Conservation (phyloP, 2,888 invertebrate species). For the Keiferia lycopersicella region DNA sequence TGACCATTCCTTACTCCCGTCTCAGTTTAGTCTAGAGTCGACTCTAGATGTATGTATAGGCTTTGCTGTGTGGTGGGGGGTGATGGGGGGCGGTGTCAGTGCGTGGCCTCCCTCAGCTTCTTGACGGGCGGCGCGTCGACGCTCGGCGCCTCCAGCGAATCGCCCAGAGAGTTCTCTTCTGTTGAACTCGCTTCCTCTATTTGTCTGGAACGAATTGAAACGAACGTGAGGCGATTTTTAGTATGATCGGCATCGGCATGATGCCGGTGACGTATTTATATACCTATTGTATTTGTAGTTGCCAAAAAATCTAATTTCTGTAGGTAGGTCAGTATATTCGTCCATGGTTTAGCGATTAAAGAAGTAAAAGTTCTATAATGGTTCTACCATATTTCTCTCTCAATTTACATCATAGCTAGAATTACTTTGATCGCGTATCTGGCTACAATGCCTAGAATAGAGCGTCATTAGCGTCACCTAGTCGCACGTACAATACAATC, state of each 20-base stretch:
- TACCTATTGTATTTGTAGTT: too few species aligned
- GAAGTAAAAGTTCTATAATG: too few species aligned
- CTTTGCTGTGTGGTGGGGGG: slow-evolving; percentile 56
- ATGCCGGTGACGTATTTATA: too few species aligned
- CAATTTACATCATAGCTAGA: not conserved
- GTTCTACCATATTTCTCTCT: too few species aligned
- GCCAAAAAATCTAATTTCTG: too few species aligned
- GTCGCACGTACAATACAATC: slow-evolving; percentile 4
- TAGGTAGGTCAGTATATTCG: too few species aligned
- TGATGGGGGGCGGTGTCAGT: slow-evolving; percentile 71
- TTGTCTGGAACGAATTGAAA: slow-evolving; percentile 53
- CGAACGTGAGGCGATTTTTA: too few species aligned
- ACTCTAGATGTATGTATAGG: slow-evolving; percentile 79
- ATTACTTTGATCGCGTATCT: not conserved
- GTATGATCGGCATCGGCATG: too few species aligned
- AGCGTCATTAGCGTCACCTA: not conserved
- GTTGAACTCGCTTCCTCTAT: slow-evolving; percentile 78
- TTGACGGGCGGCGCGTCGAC: slow-evolving; percentile 59
- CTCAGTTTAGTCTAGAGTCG: slow-evolving; percentile 69
- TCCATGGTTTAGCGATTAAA: too few species aligned
- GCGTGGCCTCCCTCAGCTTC: slow-evolving; percentile 74
- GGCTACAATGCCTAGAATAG: not conserved
- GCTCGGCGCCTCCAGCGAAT: slow-evolving; percentile 56
- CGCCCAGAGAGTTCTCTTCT: slow-evolving; percentile 79
- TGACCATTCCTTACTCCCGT: too few species aligned